phyloP scores from a whole-genome alignment of 2,888 invertebrate genomes.

The Orthosia cruda region DNA sequence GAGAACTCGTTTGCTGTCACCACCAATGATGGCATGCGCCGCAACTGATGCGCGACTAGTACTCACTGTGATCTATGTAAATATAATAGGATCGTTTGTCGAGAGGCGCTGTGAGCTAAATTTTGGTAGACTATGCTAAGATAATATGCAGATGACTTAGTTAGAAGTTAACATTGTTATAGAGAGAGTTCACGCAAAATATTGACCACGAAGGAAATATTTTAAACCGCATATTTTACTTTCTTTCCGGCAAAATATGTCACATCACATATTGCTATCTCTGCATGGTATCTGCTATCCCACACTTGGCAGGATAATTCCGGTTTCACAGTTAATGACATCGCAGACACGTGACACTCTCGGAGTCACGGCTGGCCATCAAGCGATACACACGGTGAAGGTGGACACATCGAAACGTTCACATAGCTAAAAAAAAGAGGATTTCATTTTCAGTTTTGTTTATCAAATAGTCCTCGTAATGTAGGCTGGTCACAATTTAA shows the following conservation, averaged over 20 bases:
- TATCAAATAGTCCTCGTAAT: neutral
- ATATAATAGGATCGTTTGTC: conserved; percentile 8
- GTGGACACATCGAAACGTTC: neutral
- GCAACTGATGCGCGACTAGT: conserved; percentile 6
- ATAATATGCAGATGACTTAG: neutral
- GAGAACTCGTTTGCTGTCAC: neutral
- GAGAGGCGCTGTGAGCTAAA: neutral
- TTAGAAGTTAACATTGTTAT: neutral
- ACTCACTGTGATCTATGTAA: neutral
- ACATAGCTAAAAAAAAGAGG: neutral
- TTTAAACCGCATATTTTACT: neutral
- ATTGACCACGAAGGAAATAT: no score
- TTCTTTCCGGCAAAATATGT: neutral
- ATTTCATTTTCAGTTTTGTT: neutral
- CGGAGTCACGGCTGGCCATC: neutral
- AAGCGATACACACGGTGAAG: neutral
- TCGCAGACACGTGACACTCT: neutral
- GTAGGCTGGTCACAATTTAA: neutral
- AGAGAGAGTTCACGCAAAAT: neutral
- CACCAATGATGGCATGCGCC: conserved; percentile 27
- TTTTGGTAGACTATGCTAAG: neutral
- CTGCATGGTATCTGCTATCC: neutral
- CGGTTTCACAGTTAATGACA: neutral
- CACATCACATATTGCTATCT: neutral
- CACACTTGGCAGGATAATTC: neutral